Percentiles rank a stretch among this genome's conserved stretches.
Conservation (phyloP, 1,140 invertebrate species). For the Eupristina koningsbergeri region DNA sequence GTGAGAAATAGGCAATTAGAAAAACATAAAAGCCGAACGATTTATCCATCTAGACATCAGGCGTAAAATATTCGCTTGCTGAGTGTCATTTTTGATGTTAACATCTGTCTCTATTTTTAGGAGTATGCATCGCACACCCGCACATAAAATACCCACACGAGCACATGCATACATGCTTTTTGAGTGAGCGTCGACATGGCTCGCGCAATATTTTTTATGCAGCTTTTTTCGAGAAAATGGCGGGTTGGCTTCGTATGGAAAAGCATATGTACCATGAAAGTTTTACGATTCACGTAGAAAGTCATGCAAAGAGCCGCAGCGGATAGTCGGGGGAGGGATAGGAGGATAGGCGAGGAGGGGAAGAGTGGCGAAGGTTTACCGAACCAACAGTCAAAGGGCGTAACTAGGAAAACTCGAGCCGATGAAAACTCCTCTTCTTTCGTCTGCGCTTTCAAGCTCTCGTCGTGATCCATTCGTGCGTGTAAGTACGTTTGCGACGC, state of each 20-base stretch:
- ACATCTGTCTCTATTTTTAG: background rate
- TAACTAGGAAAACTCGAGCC: background rate
- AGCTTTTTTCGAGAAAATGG: constrained; percentile 1
- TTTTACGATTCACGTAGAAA: constrained; percentile 1
- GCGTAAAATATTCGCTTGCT: background rate
- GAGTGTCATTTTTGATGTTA: background rate
- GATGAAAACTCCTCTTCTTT: background rate
- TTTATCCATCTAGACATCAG: background rate
- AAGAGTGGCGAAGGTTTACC: constrained; percentile 8
- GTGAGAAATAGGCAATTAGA: background rate
- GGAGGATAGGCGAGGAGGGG: too few relatives aligned
- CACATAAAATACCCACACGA: too few relatives aligned
- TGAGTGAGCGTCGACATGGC: background rate
- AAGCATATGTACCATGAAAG: background rate
- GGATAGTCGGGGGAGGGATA: too few relatives aligned
- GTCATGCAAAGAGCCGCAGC: background rate
- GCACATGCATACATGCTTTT: background rate
- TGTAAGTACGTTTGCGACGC: background rate
- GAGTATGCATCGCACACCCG: background rate
- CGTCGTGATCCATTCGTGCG: background rate
- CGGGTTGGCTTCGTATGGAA: background rate
- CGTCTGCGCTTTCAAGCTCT: background rate
- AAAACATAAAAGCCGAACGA: background rate
- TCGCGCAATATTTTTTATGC: background rate
- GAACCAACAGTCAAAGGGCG: background rate